Evolutionary conservation across 2,797 vertebrate species (phyloP), one percentile per base, ranked within the genome.

Genomic region (Forpus xanthops): DNA sequence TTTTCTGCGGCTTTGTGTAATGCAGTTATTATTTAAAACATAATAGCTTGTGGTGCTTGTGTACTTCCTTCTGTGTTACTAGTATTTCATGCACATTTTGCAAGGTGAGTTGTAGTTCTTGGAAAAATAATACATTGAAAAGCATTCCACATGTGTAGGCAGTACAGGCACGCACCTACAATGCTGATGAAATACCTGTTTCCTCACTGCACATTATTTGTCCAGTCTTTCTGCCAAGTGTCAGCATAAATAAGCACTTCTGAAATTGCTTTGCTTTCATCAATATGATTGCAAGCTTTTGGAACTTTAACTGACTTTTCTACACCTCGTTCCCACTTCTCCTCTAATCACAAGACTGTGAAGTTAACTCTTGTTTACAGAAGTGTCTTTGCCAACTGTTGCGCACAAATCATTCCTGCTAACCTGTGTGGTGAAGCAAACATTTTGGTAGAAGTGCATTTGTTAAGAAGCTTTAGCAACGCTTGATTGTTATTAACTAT

Each of bases 361-460:
- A 94, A 80, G 44, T 82, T 89, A 92, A 61, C 30, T 50, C 33
- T 58, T 92, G 58, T 65, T 92, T 91, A 82, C 70, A 50, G 62
- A 62, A 35, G n/a, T 73, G 49, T 78, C 60, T 61, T 92, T 91
- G 76, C 68, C 56, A 82, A 49, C n/a, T 87, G 66, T 80, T 88
- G 66, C 55, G 72, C 35, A 33, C 35, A 64, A 85, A 62, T 82
- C 30, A 12, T 61, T 66, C 52, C 52, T 65, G 30, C 50, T 88
- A 91, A 86, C 24, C 50, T 47, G 8, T 21, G 12, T 45, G 42
- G 27, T 37, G 52, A 87, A 76, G 35, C 47, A 89, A 85, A 85
- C 44, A 44, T 79, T 15, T 41, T 44, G 47, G 50, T 41, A 42
- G 44, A 91, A 67, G 16, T 27, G 4, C 5, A 11, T 75, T 93